Evolutionary conservation across 2,113 vertebrate species (phyloP), one percentile per base, ranked within the genome.

Genomic region (Pantherophis guttatus): DNA sequence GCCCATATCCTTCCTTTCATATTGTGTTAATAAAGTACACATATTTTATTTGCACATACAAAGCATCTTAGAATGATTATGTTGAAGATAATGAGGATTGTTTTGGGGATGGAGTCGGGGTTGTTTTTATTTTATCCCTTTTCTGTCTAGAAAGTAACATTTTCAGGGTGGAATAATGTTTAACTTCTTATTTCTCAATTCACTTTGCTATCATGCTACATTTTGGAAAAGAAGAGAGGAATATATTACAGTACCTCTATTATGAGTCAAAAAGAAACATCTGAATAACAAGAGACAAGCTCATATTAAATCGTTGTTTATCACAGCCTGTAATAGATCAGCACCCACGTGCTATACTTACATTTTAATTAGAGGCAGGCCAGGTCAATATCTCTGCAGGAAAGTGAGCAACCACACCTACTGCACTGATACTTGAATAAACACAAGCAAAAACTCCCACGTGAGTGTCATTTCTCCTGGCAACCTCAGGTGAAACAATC

Each of bases 231-330:
- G 53, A 50, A 29, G 39, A 26, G 5, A 57, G 52, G 12, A 55
- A n/a, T 24, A 23, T 89, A 57, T 57, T 88, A 81, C 86, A 92
- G 54, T 48, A 21, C 87, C 91, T 95, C 88, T 89, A 29, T 86
- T 15, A 0, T 97, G 96, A 97, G 94, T 97, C 96, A 97, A 94
- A 70, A 24, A 90, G 75, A 87, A 88, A 93, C 88, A 96, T 96
- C 55, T 93, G 75, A 62, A 54, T 58, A 90, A 90, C 92, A 85
- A 26, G 21, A 70, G 93, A 85, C 90, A 81, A 55, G 85, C 93
- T 96, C 91, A 50, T 93, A 95, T 91, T 96, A 97, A 97, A 97
- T 96, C 94, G 95, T 93, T 96, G 95, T 96, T 97, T 97, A 96
- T 97, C 91, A 5, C 96, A 93, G 91, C 5, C 1, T 55, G 52